Evolutionary conservation across 2,888 invertebrate genomes (phyloP).

Genomic region (Epistrophella euchroma): DNA sequence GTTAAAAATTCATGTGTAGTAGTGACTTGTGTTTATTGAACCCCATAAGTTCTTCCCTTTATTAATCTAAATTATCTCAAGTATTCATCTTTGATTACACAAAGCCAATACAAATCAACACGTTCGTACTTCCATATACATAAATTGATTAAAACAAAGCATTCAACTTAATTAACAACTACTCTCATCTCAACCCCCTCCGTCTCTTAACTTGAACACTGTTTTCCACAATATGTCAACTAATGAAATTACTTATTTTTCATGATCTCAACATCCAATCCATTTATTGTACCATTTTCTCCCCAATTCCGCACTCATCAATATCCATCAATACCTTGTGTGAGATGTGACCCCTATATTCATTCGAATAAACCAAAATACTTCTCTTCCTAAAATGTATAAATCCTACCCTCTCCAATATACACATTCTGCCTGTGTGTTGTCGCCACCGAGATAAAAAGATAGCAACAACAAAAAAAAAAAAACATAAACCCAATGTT

Average conservation of each 20-base stretch:
- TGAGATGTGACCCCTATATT: slow-evolving; percentile 46
- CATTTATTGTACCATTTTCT: slow-evolving; percentile 37
- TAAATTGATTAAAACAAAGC: slow-evolving; percentile 5
- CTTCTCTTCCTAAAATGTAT: slow-evolving; percentile 46
- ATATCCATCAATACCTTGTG: slow-evolving; percentile 63
- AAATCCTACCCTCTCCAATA: slow-evolving; percentile 33
- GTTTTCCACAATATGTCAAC: slow-evolving; percentile 29
- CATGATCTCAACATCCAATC: slow-evolving; percentile 36
- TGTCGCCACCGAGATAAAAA: slow-evolving; percentile 16
- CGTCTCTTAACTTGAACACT: background rate
- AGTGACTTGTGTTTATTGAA: too few relatives aligned
- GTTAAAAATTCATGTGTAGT: too few relatives aligned
- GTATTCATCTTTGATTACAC: background rate
- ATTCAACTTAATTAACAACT: slow-evolving; percentile 6
- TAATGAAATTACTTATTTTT: slow-evolving; percentile 36
- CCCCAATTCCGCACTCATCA: slow-evolving; percentile 51
- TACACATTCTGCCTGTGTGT: background rate
- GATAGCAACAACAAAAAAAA: background rate
- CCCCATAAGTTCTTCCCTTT: too few relatives aligned
- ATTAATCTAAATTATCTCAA: background rate
- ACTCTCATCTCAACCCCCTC: background rate
- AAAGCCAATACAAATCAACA: background rate
- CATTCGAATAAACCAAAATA: slow-evolving; percentile 56
- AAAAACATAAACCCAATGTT: slow-evolving; percentile 25
- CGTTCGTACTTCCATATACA: background rate